Base-by-base conservation (phyloP, 2,888 invertebrate genomes). In the Scaptomyza cyrtandrae region DNA sequence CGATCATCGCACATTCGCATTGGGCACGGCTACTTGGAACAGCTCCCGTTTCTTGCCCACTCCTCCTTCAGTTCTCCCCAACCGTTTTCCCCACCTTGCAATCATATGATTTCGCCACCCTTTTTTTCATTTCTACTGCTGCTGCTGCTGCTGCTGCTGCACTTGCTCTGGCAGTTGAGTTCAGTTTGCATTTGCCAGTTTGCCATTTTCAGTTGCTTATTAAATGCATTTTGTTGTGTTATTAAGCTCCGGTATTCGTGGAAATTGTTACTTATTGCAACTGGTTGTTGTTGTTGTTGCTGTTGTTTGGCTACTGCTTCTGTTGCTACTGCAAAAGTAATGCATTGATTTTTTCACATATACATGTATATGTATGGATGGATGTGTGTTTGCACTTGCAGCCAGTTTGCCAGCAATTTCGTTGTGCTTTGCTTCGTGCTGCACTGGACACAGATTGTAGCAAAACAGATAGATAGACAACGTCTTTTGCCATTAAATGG, bases 1-100 rank as follows among this genome's bases (percentile, higher is more conserved):
- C 83, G 80, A 87, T 86, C 81, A 80, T 86, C 78, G 81, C 82
- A 87, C 78, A 85, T 86, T 86, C 70, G 76, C 67, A 68, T 88
- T 83, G 61, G 81, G 69, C 67, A 63, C 64, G 63, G 61, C 44
- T 71, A 55, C 58, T 62, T 57, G 33, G 55, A 57, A 35, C 66
- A 79, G 65, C 48, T 48, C 27, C 56, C 45, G 33, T 50, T 52
- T 54, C 39, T 44, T 37, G 53, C 24, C 39, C 43, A 55, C 46
- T 52, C 35, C 27, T 45, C 35, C 37, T n/a, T 11, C 27, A 24
- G 37, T 43, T 4, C 45, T 35, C 27, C 44, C 27, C 41, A 16
- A 37, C 19, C n/a, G 35, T 35, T 27, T 46, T 19, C 19, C 62
- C 33, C 33, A 33, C 33, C 14, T 6, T n/a, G 10, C 39, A 39